Base-by-base conservation (phyloP, 2,888 invertebrate species). In the Drosophila glabriapex region DNA sequence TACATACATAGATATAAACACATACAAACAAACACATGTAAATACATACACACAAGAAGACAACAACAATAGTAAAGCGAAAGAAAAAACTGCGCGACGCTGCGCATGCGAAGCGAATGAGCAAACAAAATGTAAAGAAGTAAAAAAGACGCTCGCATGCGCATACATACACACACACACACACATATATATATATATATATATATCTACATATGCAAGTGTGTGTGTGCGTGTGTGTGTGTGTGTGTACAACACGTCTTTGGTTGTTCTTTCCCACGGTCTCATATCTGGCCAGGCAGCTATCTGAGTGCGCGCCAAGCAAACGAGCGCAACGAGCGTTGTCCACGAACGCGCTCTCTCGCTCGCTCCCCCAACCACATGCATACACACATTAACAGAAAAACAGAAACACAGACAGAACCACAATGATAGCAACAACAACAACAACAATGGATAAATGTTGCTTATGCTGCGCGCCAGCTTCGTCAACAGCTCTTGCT, bases 181-280 rank as follows among this genome's bases (percentile, higher is more conserved):
- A 63, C 73, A 73, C 62, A 61, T 58, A 53, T 59, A 46, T 54
- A 53, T 25, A 25, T 52, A 46, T 22, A 46, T 46, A 37, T 37
- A 37, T 16, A 16, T 29, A 33, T 33, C 12, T 35, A 2, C 16
- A 16, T 37, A 37, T 74, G 66, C 68, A 66, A 62, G 58, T 69
- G 69, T 73, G 37, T 78, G 68, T 52, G 60, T 68, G 68, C 65
- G 58, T 68, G 67, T 73, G 22, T 79, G 68, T 77, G 55, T 76
- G 64, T 80, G 37, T 80, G 76, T 74, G 73, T 73, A 86, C 82
- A 85, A 91, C 84, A 89, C 91, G 90, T 91, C 91, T 92, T 91
- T 91, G 89, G 91, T 90, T 91, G 91, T 92, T 93, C 92, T 92
- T 93, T 93, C 93, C 93, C 93, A 93, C 93, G 93, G 93, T 93